phyloP scores from a whole-genome alignment of 92 coral and sea anemone genomes.

The Epizoanthus stellaris region DNA sequence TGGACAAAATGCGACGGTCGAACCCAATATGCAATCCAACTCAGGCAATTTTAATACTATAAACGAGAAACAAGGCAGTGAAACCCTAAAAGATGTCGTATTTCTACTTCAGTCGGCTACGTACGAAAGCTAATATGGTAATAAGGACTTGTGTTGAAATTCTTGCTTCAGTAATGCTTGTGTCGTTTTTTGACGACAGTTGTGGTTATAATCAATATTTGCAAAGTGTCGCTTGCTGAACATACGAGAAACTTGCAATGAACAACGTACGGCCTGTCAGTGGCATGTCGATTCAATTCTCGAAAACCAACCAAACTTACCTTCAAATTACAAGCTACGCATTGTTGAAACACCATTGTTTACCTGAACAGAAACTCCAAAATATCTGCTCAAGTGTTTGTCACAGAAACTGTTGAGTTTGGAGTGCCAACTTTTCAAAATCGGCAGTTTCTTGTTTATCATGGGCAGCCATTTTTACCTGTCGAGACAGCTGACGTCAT shows the following conservation, averaged over 20 bases:
- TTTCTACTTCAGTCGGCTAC: too few species aligned
- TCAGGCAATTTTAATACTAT: too few species aligned
- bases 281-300: neutral
- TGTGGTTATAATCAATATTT: too few species aligned
- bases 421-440: neutral
- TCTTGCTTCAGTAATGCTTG: too few species aligned
- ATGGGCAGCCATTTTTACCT: slow-evolving; percentile 30
- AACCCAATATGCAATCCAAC: too few species aligned
- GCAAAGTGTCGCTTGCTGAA: neutral
- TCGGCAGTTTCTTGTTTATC: slow-evolving; percentile 1
- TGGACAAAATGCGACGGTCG: too few species aligned
- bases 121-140: too few species aligned
- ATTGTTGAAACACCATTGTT: slow-evolving; percentile 61
- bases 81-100: too few species aligned
- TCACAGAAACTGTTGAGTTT: neutral
- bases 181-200: too few species aligned
- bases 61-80: too few species aligned
- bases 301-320: slow-evolving; percentile 30
- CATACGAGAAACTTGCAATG: slow-evolving; percentile 21
- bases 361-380: neutral
- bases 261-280: neutral
- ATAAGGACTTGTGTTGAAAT: too few species aligned
- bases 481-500: slow-evolving; percentile 39
- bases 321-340: slow-evolving; percentile 63
- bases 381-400: neutral